Evolutionary conservation across 2,888 invertebrate species (phyloP), one percentile per base, ranked within the genome.

Genomic region (Eudasyphora cyanicolor): DNA sequence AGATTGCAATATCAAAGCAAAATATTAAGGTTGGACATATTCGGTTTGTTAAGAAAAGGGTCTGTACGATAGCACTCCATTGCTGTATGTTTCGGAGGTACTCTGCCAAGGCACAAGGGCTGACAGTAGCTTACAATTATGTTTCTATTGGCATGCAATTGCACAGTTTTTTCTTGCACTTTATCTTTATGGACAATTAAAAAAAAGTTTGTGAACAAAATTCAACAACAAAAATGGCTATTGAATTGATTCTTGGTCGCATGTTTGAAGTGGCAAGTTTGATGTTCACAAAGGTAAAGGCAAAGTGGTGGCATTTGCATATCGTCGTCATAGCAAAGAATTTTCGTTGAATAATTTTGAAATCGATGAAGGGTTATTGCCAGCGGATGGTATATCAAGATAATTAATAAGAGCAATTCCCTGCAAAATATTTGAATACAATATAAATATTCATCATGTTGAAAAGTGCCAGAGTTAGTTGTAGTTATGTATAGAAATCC

Each of bases 231-330:
- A 57, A 45, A 57, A 14, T 57, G 57, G n/a, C n/a, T n/a, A n/a
- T 57, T 57, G 27, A 10, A 57, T 57, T 67, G 67, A 67, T 67
- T 38, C 42, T 38, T 21, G 21, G 67, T 42, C 24, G 14, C 14
- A 24, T 76, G 35, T 67, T 76, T 32, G 29, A 67, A 67, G 60
- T 76, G 38, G 42, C 29, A 75, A 57, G 45, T 57, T 64, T 74
- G 29, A 69, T 79, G 42, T 76, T 79, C 17, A 21, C 51, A 74
- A 42, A 74, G 70, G 54, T 57, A 79, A 76, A 69, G 76, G 62
- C 57, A 79, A 77, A 70, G 79, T 70, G 70, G 57, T 77, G 83
- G 77, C 83, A 83, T 83, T 83, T 83, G 77, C 83, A 80, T 78
- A 83, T 80, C 80, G 79, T 38, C 76, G 69, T n/a, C 76, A 71